Evolutionary conservation across 1,140 invertebrate species (phyloP), one percentile per base, ranked within the genome.

Genomic region (Mya arenaria): DNA sequence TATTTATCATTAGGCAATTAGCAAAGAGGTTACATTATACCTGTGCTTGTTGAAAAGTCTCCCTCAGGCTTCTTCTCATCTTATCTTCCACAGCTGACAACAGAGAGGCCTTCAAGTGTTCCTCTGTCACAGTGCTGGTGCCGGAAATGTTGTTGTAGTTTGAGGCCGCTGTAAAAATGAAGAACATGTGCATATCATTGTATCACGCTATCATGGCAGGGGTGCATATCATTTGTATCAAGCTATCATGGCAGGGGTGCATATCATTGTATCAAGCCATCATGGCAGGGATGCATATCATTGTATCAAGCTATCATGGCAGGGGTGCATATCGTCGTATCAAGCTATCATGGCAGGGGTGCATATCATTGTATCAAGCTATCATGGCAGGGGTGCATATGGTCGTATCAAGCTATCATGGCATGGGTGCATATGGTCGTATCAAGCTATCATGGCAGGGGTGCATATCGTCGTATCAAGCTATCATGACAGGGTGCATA

Each of bases 61-160:
- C 98, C 82, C 96, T 96, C 56, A 99, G 94, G 79, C 96, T 94
- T 74, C 97, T 94, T 86, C 96, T 95, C 68, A 99, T 91, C 94
- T 98, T 99, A 91, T 99, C 98, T 93, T 98, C 97, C 0, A 99
- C 97, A 23, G 98, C 98, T 63, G 97, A 98, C 1, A 99, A 92
- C 13, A 99, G 93, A 32, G 98, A 99, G 55, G 96, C 97, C 89
- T 97, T 95, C 62, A 99, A 97, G 90, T 99, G 98, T 90, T 98
- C 97, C 89, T 99, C 97, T 55, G 97, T 97, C 56, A 99, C 89
- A 15, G 90, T 91, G 37, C 75, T 87, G 23, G 84, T 89, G 62
- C 81, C 77, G 68, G 48, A 60, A 0, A 10, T 10, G 15, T 1
- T 30, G 34, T n/a, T 23, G 58, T 44, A 30, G 19, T 17, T 19